Evolutionary conservation across 1,140 invertebrate genomes (phyloP), one percentile per base, ranked within the genome.

Genomic region (Branchinecta lindahli): DNA sequence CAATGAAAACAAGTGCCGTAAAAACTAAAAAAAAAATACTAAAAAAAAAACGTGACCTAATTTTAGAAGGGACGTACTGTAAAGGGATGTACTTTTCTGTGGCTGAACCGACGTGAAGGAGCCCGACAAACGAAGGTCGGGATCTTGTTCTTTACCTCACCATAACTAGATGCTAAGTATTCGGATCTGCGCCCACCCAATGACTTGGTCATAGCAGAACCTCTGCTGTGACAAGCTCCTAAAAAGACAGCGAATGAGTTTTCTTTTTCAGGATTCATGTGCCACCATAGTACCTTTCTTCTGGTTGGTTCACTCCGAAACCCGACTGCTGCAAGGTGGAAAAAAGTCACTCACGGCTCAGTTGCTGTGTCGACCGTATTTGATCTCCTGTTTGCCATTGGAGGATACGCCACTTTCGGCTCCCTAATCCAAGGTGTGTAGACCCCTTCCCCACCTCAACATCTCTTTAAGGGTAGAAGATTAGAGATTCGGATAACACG

Each of bases 221-320:
- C 33, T 5, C 33, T 33, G 5, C 33, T 33, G 33, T 33, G 2
- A 33, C 1, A 5, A 33, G 33, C 33, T 33, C 1, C 33, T 33
- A 33, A 33, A 33, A 33, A 33, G 33, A 33, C 33, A 33, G 33
- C 33, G 33, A 33, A 5, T 33, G 33, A 33, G 5, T 21, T 68
- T 69, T 68, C 70, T 74, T 72, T 77, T 81, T 67, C 76, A 89
- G 90, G 90, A 61, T 93, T 92, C 77, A 92, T 94, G 90, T 94
- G 91, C 76, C 91, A 94, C 76, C 91, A 94, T 79, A 92, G 91
- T 75, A 91, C 89, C 68, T 94, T 94, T 77, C 81, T 94, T 66
- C 85, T 94, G 71, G 92, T 91, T 79, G 84, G 85, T 66, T 91
- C 89, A 18, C 86, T 94, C 76, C 84, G 89, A 75, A 84, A 89